Base-by-base conservation (phyloP, 2,113 vertebrate species). In the Hypanus sabinus region DNA sequence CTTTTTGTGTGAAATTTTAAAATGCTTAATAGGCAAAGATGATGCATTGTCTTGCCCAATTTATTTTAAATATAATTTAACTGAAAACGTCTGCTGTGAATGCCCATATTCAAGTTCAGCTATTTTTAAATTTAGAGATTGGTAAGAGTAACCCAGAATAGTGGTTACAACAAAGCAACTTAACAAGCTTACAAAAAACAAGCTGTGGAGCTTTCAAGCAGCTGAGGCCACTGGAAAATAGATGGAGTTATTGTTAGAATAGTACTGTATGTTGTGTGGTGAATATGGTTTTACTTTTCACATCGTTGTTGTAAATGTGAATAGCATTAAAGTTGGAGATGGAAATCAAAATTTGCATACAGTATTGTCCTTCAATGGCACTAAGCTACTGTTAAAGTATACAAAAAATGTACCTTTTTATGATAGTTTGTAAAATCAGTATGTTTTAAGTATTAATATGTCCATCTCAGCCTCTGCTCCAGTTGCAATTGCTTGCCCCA, bases 1-100 rank as follows among this genome's bases (percentile, higher is more conserved):
- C 68, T 46, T 79, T 83, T 79, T 83, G 57, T 94, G n/a, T 91
- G 92, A 93, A 94, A 79, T 94, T 94, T 79, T 88, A 75, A 93
- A 88, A 38, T 60, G 57, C 22, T 70, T 70, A 70, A 11, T 2
- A 70, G 55, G 57, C 68, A 71, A 46, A 38, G 36, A 11, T 93
- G 90, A 24, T 38, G 38, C 12, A 16, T 93, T 93, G 20, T 5
- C 73, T 91, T 65, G 10, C 38, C 38, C 24, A 46, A 73, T 22
- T 73, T 93, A 18, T 27, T 93, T 73, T 14, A 12, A 30, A 93
- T 55, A 27, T 5, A 62, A 71, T 70, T 73, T 93, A 38, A 18
- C 10, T 73, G 38, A 24, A 14, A 0, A 65, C 57, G 62, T 12
- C 24, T 20, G 27, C 16, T 24, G 70, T 30, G 10, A 24, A 0